phyloP scores from a whole-genome alignment of 1,140 invertebrate species.

The Agrypnia vestita region DNA sequence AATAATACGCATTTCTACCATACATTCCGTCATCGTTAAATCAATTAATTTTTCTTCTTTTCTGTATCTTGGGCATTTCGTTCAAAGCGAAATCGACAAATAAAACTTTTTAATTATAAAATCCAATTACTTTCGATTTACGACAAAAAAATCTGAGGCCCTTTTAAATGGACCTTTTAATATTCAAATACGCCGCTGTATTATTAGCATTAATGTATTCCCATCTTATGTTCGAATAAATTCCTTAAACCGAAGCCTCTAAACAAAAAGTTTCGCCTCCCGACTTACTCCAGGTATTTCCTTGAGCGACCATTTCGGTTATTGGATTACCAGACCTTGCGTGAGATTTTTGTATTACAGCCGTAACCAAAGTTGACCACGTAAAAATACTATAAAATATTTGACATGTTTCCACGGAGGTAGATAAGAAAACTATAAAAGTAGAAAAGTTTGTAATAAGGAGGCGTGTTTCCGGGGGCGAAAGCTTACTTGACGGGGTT shows the following conservation, averaged over 20 bases:
- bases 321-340: constrained; percentile 36
- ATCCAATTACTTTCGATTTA: constrained; percentile 4
- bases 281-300: neutral
- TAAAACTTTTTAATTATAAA: constrained; percentile 35
- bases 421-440: constrained; percentile 51
- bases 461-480: constrained; percentile 19
- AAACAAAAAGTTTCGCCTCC: constrained; percentile 11
- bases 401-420: constrained; percentile 49
- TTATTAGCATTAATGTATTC: constrained; percentile 24
- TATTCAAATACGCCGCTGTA: neutral
- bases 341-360: constrained; percentile 44
- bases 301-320: constrained; percentile 34
- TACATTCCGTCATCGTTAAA: neutral
- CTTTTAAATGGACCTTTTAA: constrained; percentile 10
- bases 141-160: neutral
- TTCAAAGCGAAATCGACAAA: neutral
- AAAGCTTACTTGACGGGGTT: no score
- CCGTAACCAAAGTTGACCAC: constrained; percentile 46
- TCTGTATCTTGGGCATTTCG: neutral
- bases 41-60: neutral
- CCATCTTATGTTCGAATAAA: constrained; percentile 30
- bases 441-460: constrained; percentile 43
- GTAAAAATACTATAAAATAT: constrained; percentile 49
- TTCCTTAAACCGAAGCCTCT: constrained; percentile 16
- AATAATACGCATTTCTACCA: no score